Conservation (phyloP, 2,113 vertebrate genomes). For the chimpanzee (Pan troglodytes) region DNA sequence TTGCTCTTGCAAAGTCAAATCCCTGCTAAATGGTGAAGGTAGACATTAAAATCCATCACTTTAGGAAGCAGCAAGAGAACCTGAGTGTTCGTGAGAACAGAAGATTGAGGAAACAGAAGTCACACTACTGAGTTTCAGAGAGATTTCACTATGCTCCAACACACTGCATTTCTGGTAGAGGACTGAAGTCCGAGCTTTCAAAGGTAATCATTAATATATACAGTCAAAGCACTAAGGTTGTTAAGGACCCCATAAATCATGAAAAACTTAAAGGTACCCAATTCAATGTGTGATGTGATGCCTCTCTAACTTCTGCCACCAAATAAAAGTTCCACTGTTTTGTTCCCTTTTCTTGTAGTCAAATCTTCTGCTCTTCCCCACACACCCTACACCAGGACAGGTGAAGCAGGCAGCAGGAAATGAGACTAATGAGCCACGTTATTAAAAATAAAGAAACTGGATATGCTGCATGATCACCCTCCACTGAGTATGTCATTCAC, state of each 20-base stretch:
- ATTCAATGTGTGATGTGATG: background rate
- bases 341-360: background rate
- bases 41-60: too few relatives aligned
- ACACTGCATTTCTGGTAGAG: background rate
- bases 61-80: rapidly evolving
- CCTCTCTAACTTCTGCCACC: background rate
- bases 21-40: background rate
- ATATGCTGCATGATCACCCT: background rate
- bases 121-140: background rate
- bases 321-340: background rate
- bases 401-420: background rate
- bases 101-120: background rate
- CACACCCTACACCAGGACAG: background rate
- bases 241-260: background rate
- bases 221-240: background rate
- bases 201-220: background rate
- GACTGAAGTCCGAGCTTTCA: background rate
- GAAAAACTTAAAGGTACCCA: background rate
- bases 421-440: background rate
- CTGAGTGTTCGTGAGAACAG: background rate
- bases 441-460: background rate
- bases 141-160: background rate
- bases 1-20: background rate
- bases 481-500: background rate
- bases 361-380: background rate